Evolutionary conservation across 2,888 invertebrate species (phyloP), one percentile per base, ranked within the genome.

Genomic region (Frankliniella fusca): DNA sequence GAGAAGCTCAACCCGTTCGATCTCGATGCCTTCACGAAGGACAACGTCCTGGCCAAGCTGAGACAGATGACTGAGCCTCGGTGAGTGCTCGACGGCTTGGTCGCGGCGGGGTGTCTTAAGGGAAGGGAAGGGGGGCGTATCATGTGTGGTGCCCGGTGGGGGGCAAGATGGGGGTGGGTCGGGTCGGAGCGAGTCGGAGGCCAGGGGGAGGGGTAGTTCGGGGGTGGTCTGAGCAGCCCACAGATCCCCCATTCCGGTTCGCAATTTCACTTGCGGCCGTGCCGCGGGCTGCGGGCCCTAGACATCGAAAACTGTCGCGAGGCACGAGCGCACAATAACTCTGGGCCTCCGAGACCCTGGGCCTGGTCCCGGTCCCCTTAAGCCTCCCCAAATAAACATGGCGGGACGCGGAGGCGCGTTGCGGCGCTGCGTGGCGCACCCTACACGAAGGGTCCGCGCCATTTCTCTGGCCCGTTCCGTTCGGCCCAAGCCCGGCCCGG

Each of bases 21-120:
- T n/a, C 82, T 87, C 1, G 85, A 84, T 0, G 38, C 38, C 70
- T 27, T 76, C 23, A 76, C 70, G 70, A 27, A 23, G 70, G 70
- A 76, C 70, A 9, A 0, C 70, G 70, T 27, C 27, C 27, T 27
- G 23, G 70, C 70, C 70, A n/a, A 76, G 70, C 23, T 76, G 23
- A 8, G 12, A 12, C 23, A 12, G 23, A 76, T 76, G 27, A 27
- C 70, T 12, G 27, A 76, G 1, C 70, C 70, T 23, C 70, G 70
- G 70, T 76, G 23, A 23, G 70, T 54, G 61, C 80, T 27, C 81
- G 70, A 49, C 20, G 80, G 80, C 80, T 49, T 76, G 48, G 80
- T 38, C n/a, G 49, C 20, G 7, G 61, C 61, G 23, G 27, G 23
- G 27, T 8, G 23, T 27, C 0, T n/a, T 23, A 2, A 10, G 70